A percentile compares a stretch with the other conserved stretches of the same genome.
These are phyloP conservation scores for Ypsolopha sequella DNA, from an alignment of 2,888 invertebrate species.

Conservation along the genomic window DNA sequence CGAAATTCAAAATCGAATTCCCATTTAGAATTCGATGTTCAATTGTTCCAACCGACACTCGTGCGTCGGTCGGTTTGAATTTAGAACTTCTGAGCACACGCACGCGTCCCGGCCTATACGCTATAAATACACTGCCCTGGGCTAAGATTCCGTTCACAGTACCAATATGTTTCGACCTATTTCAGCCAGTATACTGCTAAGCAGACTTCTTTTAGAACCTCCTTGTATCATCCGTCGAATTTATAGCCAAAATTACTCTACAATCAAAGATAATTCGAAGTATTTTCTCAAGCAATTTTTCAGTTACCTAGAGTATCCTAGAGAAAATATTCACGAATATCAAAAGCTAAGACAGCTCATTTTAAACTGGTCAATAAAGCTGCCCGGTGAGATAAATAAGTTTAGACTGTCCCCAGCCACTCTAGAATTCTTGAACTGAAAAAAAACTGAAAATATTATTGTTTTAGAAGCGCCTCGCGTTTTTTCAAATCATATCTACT, in stretches of 20 bases:
- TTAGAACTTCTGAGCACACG: background rate
- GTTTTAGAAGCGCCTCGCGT: too few relatives aligned
- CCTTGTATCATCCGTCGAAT: too few relatives aligned
- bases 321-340: too few relatives aligned
- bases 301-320: too few relatives aligned
- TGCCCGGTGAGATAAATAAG: background rate
- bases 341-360: background rate
- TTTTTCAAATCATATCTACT: too few relatives aligned
- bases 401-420: background rate
- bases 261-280: too few relatives aligned
- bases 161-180: background rate
- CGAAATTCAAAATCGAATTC: constrained; percentile 27
- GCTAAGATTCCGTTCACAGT: background rate
- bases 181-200: background rate
- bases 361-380: background rate
- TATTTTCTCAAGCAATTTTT: too few relatives aligned
- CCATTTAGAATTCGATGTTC: constrained; percentile 22
- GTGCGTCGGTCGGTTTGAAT: constrained; percentile 17
- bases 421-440: too few relatives aligned
- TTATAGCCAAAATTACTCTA: too few relatives aligned
- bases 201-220: background rate
- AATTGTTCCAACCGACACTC: constrained; percentile 17
- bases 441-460: too few relatives aligned
- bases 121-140: background rate
- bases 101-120: background rate